Base-by-base conservation (phyloP, 2,888 invertebrate genomes). In the Platypus cylindrus region DNA sequence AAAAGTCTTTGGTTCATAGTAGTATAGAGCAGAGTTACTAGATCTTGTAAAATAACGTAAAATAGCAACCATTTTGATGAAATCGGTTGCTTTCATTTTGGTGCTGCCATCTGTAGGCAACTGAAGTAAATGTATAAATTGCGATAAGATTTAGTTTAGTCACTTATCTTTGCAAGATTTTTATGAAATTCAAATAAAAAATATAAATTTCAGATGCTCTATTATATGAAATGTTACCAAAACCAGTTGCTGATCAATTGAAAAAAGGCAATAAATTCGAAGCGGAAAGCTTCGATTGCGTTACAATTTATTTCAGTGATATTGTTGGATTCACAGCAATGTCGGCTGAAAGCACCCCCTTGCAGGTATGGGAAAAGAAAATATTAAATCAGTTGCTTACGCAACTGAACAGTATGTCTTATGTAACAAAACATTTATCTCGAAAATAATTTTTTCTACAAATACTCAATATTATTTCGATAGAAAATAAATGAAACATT, bases 281-380 rank as follows among this genome's bases (percentile, higher is more conserved):
- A 62, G 89, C 85, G 0, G 93, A 93, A 62, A 77, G 77, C 54
- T 93, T 89, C 61, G 90, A 91, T 56, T 79, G 77, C 43, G 87
- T 87, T 11, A 91, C 91, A 2, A 91, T 93, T 45, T 93, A 90
- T 63, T 93, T 93, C 64, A 90, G 89, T 55, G 93, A 93, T 57
- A 91, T 93, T 41, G 90, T 91, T 17, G 93, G 87, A 14, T 90
- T 90, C 60, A 93, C 93, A 0, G 70, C 82, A 17, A 83, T 93
- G 80, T 90, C 89, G 0, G 89, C 91, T 0, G 82, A 87, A 58
- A 89, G 89, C 55, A 86, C 89, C 3, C 86, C 89, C 0, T 62
- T 89, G 30, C 82, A 89, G 71, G 81, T 79, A 55, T 45, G 5
- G 20, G 5, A 20, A 20, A 20, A 20, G 5, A 5, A 7, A 20